Conservation (phyloP, 2,797 vertebrate species). For the Pangasius djambal region DNA sequence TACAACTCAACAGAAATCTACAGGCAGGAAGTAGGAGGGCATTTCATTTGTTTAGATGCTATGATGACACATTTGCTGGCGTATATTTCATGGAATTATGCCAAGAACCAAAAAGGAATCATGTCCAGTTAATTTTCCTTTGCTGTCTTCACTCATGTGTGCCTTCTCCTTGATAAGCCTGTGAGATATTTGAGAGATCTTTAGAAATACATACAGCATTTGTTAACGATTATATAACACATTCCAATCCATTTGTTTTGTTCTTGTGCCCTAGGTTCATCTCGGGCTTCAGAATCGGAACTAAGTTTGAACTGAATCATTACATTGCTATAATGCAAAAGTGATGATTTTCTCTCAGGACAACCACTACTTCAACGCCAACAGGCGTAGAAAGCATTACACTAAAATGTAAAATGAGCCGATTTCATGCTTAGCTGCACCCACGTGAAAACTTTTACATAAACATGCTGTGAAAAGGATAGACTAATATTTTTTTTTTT, state of each 20-base stretch:
- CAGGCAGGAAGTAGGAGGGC: slow-evolving; percentile 32
- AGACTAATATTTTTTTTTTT: not conserved
- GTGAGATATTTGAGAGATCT: not conserved
- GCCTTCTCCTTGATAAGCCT: not conserved
- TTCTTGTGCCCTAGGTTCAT: not conserved
- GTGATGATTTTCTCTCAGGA: not conserved
- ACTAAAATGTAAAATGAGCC: too few species aligned
- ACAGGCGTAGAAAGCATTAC: not conserved
- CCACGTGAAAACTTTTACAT: not conserved
- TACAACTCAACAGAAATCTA: slow-evolving; percentile 6
- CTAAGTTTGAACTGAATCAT: not conserved
- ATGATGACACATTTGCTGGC: not conserved
- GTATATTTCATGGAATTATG: not conserved
- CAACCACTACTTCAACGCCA: not conserved
- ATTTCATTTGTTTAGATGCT: slow-evolving; percentile 19
- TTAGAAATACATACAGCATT: too few species aligned
- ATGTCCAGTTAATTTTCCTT: slow-evolving; percentile 19
- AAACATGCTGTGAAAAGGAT: not conserved
- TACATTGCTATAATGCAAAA: not conserved
- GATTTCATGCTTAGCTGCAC: not conserved
- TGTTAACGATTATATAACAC: not conserved
- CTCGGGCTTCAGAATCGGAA: not conserved
- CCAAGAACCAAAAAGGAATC: not conserved
- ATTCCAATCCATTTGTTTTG: not conserved
- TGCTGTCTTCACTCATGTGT: not conserved